Evolutionary conservation across 2,888 invertebrate species (phyloP).

Genomic region (Melanotus villosus): DNA sequence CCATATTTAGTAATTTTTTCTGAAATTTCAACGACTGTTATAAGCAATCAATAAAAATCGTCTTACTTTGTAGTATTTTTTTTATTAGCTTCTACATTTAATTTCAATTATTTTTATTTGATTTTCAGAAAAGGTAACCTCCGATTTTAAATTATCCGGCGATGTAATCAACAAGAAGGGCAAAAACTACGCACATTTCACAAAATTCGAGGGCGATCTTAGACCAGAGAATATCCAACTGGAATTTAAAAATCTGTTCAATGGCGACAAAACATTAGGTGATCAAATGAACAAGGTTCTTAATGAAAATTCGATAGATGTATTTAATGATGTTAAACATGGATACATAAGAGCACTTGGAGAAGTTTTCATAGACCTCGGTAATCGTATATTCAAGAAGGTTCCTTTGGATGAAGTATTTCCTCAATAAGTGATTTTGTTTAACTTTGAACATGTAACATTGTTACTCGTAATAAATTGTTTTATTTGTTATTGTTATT

Average conservation of each 20-base stretch:
- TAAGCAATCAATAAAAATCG: too few species aligned
- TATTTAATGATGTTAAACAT: constrained; percentile 69
- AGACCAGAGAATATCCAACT: constrained; percentile 74
- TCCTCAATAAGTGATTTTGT: neutral
- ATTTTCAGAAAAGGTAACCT: too few species aligned
- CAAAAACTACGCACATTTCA: constrained; percentile 75
- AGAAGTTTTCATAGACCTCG: neutral
- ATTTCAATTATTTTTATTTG: too few species aligned
- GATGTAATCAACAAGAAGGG: constrained; percentile 76
- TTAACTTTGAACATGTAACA: neutral
- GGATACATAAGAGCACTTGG: constrained; percentile 76
- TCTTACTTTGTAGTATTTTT: too few species aligned
- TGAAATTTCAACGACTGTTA: too few species aligned
- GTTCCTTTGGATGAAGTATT: constrained; percentile 14
- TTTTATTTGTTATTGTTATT: too few species aligned
- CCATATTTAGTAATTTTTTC: neutral
- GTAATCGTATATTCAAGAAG: constrained; percentile 15
- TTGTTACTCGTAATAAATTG: neutral
- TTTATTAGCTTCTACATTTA: too few species aligned
- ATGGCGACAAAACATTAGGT: constrained; percentile 60
- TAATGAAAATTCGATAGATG: constrained; percentile 63
- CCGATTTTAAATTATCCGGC: too few species aligned
- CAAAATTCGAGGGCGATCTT: constrained; percentile 76
- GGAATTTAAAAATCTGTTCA: constrained; percentile 77
- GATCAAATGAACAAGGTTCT: constrained; percentile 64